A percentile compares a stretch with the other conserved stretches of the same genome.
phyloP scores from a whole-genome alignment of 2,113 vertebrate genomes.

The Heptranchias perlo region DNA sequence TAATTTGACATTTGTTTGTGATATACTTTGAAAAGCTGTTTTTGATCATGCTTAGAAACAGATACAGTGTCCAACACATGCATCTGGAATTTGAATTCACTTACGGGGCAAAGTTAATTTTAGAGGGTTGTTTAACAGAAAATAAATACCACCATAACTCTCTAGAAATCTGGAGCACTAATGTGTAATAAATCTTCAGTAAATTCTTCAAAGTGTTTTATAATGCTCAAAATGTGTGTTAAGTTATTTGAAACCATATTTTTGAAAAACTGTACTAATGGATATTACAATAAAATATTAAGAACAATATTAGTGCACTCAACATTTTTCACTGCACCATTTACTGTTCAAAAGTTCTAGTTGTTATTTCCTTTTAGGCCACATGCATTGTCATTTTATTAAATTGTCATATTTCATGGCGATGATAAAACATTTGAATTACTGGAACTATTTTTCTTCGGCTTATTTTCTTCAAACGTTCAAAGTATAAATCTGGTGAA shows the following conservation, averaged over 20 bases:
- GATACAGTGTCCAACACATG: background rate
- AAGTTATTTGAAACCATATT: slow-evolving; percentile 6
- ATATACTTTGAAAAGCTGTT: slow-evolving; percentile 11
- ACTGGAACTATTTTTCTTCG: background rate
- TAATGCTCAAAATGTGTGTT: slow-evolving; percentile 5
- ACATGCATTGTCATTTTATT: background rate
- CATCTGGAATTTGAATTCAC: background rate
- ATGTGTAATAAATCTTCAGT: background rate
- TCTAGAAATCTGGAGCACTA: background rate
- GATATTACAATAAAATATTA: slow-evolving; percentile 55
- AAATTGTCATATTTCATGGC: background rate
- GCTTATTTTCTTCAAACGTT: background rate
- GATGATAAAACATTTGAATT: background rate
- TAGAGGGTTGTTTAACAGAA: background rate
- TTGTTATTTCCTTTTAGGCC: background rate
- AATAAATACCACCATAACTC: background rate
- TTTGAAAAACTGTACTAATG: slow-evolving; percentile 13
- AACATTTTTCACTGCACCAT: background rate
- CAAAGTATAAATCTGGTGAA: background rate
- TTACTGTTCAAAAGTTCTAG: background rate
- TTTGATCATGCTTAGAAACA: slow-evolving; percentile 17
- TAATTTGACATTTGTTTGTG: background rate
- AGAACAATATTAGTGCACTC: background rate
- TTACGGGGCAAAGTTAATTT: background rate
- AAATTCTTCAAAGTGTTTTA: slow-evolving; percentile 23